Evolutionary conservation across 2,113 vertebrate species (phyloP), one percentile per base, ranked within the genome.

Genomic region (Cyprinus carpio): DNA sequence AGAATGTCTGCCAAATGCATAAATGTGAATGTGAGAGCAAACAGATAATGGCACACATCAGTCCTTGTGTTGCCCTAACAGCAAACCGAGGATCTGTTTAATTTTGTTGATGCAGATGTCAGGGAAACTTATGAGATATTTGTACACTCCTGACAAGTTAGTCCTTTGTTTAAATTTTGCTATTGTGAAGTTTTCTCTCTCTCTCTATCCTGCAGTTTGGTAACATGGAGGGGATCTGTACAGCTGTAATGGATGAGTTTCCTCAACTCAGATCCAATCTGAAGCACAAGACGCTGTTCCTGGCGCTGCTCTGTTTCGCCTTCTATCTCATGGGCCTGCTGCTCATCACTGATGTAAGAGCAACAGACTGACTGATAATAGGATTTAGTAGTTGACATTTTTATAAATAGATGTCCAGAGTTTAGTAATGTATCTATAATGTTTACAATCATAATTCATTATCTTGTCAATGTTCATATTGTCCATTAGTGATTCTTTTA

Each of bases 141-240:
- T 74, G 40, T 1, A 75, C 12, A 49, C 40, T 46, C 40, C 40
- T 49, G 72, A 75, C 71, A 71, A 4, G 20, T 40, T 40, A 71
- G 40, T 27, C 40, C 40, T 25, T 75, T 75, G 71, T 75, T 49
- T 75, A 75, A 75, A 27, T 75, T n/a, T 27, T 49, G 69, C 23
- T 46, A 75, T 46, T 74, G 23, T 43, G 34, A 74, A n/a, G n/a
- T 29, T 54, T 16, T 78, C 49, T 81, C 37, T 40, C 37, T 40
- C 16, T 20, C 43, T 83, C 6, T 46, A 2, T 81, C 6, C 85
- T 56, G 67, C 90, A 96, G 95, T 96, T 96, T 90, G 95, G 95
- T n/a, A 96, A 96, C 92, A 95, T 96, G 93, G 95, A 96, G 86
- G 95, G 94, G 69, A 95, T 96, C 90, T 95, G 93, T 4, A 95